Conservation (phyloP, 2,797 vertebrate genomes). For the Mionectes olivaceus region DNA sequence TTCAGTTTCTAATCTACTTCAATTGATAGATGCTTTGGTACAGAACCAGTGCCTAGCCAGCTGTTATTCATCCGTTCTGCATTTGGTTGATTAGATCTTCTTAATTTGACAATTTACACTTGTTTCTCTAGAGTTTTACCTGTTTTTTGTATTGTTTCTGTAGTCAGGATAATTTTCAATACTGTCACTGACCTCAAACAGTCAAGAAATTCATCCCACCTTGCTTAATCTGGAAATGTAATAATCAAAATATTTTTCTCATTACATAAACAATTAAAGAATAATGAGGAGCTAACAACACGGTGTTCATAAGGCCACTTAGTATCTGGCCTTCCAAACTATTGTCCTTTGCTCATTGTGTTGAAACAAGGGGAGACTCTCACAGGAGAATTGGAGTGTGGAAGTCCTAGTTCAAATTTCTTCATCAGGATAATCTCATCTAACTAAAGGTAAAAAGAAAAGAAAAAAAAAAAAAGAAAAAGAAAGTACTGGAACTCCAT, state of each 20-base stretch:
- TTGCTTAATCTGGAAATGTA: not conserved
- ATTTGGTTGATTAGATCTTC: not conserved
- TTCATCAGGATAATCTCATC: not conserved
- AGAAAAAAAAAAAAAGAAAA: fast-evolving
- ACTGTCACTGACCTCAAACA: not conserved
- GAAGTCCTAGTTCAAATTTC: not conserved
- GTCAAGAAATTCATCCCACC: not conserved
- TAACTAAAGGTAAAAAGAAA: not conserved
- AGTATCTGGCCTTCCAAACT: not conserved
- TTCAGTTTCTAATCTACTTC: not conserved
- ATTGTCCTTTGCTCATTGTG: not conserved
- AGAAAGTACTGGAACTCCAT: not conserved
- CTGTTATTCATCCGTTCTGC: not conserved
- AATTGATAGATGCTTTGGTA: not conserved
- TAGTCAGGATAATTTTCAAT: not conserved
- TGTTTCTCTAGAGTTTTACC: not conserved
- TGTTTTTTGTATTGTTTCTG: not conserved
- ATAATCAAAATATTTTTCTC: not conserved
- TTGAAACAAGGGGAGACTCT: not conserved
- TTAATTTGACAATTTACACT: not conserved
- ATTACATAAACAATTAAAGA: not conserved
- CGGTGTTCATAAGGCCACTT: not conserved
- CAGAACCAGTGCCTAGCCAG: not conserved
- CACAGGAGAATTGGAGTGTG: not conserved
- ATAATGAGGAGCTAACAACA: not conserved